Base-by-base conservation (phyloP, 2,888 invertebrate genomes). In the Schizaphis graminum region DNA sequence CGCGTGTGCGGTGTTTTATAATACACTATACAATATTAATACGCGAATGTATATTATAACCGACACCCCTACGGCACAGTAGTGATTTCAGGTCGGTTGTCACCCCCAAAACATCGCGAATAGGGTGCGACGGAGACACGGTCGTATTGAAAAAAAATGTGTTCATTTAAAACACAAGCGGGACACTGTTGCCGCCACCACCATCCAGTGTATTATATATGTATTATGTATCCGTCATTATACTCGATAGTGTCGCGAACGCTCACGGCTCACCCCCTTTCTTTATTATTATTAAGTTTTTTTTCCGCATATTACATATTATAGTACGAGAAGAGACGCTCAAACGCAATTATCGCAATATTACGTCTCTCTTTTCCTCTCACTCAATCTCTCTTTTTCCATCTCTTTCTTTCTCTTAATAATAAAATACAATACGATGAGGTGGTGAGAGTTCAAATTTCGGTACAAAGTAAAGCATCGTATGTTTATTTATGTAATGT, bases 81-180 rank as follows among this genome's bases (percentile, higher is more conserved):
- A 10, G 89, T 44, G 89, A 90, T 91, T 91, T 77, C 67, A 47
- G 49, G 67, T 91, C 67, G 90, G 90, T 91, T n/a, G 21, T 57
- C 89, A 89, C 89, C 89, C 89, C 89, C 21, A 35, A 61, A 90
- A 61, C 47, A 2, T 44, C 21, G 28, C 21, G 47, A 77, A 77
- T 77, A 77, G 56, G 44, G 89, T 28, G 61, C 21, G 21, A 35
- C 13, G 47, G 61, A 13, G 13, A 21, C 61, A 35, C 41, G 53
- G 88, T 89, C 35, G 35, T 49, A 77, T 91, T 77, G 67, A 77
- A 67, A 35, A 57, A 26, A 57, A 89, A 4, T 26, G 49, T 49
- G 67, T 91, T 49, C 47, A 3, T 77, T 35, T 77, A 77, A 35
- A 77, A 21, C 77, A 53, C 53, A 26, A 11, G 53, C 88, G 35